Evolutionary conservation across 2,113 vertebrate genomes (phyloP).

Genomic region (Pseudorasbora parva): DNA sequence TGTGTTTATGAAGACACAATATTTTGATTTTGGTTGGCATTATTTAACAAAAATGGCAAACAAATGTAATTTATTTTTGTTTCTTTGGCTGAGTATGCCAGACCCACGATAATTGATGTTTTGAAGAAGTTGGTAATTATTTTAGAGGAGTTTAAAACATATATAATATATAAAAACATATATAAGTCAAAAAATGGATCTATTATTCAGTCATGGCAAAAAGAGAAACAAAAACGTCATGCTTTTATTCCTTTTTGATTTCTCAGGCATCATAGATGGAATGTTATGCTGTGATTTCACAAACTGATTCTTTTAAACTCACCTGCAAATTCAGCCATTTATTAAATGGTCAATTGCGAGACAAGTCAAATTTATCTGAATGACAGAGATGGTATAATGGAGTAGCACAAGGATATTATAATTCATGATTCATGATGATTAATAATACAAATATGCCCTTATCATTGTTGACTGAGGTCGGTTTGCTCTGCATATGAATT

Average conservation of each 20-base stretch:
- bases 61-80: background rate
- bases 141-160: background rate
- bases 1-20: background rate
- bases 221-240: background rate
- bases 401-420: background rate
- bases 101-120: background rate
- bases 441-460: background rate
- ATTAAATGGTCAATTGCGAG: background rate
- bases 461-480: background rate
- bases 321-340: background rate
- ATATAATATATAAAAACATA: background rate
- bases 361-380: background rate
- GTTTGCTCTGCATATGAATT: background rate
- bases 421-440: background rate
- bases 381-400: background rate
- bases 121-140: background rate
- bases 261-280: background rate
- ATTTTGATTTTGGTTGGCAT: background rate
- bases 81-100: background rate
- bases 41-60: background rate
- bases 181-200: background rate
- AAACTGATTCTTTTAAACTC: background rate
- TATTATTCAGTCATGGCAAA: background rate
- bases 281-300: constrained; percentile 2
- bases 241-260: background rate